phyloP scores from a whole-genome alignment of 2,113 vertebrate genomes.

The Heteronetta atricapilla region DNA sequence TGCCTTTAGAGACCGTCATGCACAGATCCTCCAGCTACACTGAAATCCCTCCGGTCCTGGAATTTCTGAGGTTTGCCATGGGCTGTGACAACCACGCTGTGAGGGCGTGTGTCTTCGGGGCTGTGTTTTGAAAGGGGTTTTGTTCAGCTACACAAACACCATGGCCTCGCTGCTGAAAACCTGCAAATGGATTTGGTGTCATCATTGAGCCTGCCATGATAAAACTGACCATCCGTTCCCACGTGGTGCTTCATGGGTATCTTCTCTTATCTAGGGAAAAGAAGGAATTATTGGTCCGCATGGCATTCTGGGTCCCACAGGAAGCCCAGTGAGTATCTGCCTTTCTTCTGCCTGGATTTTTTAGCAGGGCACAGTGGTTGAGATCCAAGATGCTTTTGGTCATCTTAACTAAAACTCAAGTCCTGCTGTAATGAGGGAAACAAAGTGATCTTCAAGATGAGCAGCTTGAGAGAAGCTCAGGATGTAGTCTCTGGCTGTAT shows the following conservation, averaged over 20 bases:
- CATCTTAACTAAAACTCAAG: not conserved
- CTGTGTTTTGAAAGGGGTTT: not conserved
- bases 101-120: not conserved
- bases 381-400: not conserved
- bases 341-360: not conserved
- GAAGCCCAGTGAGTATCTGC: constrained; percentile 84
- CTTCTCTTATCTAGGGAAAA: constrained; percentile 81
- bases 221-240: not conserved
- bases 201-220: not conserved
- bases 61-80: not conserved
- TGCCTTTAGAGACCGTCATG: not conserved
- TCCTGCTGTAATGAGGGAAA: not conserved
- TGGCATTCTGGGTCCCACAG: constrained; percentile 90
- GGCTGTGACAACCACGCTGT: not conserved
- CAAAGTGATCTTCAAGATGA: not conserved
- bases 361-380: not conserved
- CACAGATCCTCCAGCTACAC: not conserved
- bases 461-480: not conserved
- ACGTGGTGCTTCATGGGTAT: not conserved
- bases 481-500: not conserved
- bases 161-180: not conserved
- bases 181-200: not conserved
- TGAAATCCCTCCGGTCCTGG: not conserved
- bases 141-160: not conserved
- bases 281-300: constrained; percentile 86